These are phyloP conservation scores for Macrosteles quadrilineatus DNA, from an alignment of 1,140 invertebrate species.

Conservation along the genomic window DNA sequence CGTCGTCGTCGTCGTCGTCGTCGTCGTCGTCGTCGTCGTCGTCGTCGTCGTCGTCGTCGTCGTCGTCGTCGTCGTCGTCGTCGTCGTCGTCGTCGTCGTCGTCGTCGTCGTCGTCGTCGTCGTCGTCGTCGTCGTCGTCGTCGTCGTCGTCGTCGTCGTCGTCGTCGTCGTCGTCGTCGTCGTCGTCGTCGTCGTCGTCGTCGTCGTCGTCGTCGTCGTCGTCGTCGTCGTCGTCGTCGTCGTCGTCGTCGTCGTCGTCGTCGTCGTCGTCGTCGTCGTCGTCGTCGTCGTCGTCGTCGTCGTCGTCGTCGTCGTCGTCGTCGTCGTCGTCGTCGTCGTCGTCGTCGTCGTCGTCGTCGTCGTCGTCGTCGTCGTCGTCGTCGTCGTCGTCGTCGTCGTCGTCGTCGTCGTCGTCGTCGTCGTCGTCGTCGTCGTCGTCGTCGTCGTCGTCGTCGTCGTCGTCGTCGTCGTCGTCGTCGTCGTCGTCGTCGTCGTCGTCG, in stretches of 20 bases:
- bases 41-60: too few species aligned
- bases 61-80: neutral
- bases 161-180: neutral
- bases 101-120: neutral
- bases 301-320: neutral
- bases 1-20: too few species aligned
- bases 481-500: neutral
- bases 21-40: too few species aligned
- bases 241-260: neutral
- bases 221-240: neutral
- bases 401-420: slow-evolving; percentile 1
- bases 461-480: neutral
- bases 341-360: neutral
- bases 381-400: neutral
- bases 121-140: neutral
- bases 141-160: neutral
- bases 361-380: neutral
- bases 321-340: neutral
- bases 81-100: neutral
- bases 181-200: neutral
- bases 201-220: neutral
- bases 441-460: neutral
- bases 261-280: neutral
- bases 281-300: neutral
- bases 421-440: neutral